Conservation (phyloP, 1,140 invertebrate species). For the Drosophila seguyi region DNA sequence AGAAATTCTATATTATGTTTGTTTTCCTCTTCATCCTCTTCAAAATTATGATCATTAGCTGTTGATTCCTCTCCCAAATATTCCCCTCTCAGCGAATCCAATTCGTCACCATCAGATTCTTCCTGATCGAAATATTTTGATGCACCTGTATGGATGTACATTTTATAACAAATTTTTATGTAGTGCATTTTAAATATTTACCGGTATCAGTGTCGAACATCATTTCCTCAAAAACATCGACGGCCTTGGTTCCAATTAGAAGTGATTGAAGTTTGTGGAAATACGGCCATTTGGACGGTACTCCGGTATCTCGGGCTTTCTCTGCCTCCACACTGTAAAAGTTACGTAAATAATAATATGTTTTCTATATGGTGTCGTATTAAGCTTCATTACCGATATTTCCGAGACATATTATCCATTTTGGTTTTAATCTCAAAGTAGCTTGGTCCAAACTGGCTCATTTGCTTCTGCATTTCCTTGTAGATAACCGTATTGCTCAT, state of each 20-base stretch:
- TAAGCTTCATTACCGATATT: slow-evolving; percentile 42
- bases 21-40: neutral
- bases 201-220: slow-evolving; percentile 36
- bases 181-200: neutral
- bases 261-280: slow-evolving; percentile 53
- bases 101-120: slow-evolving; percentile 13
- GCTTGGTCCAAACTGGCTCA: slow-evolving; percentile 50
- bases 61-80: neutral
- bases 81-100: neutral
- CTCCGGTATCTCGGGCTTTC: slow-evolving; percentile 29
- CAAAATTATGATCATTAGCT: neutral
- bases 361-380: too few species aligned
- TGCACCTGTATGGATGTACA: neutral
- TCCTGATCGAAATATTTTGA: neutral
- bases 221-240: slow-evolving; percentile 58
- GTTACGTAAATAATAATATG: neutral
- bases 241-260: slow-evolving; percentile 28
- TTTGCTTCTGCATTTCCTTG: slow-evolving; percentile 41
- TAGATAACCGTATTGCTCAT: slow-evolving; percentile 44
- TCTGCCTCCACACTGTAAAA: slow-evolving; percentile 39
- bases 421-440: slow-evolving; percentile 56
- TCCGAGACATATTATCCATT: slow-evolving; percentile 64
- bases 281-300: slow-evolving; percentile 49
- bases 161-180: neutral
- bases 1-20: neutral